Evolutionary conservation across 2,888 invertebrate genomes (phyloP), one percentile per base, ranked within the genome.

Genomic region (Drosophila monieri): DNA sequence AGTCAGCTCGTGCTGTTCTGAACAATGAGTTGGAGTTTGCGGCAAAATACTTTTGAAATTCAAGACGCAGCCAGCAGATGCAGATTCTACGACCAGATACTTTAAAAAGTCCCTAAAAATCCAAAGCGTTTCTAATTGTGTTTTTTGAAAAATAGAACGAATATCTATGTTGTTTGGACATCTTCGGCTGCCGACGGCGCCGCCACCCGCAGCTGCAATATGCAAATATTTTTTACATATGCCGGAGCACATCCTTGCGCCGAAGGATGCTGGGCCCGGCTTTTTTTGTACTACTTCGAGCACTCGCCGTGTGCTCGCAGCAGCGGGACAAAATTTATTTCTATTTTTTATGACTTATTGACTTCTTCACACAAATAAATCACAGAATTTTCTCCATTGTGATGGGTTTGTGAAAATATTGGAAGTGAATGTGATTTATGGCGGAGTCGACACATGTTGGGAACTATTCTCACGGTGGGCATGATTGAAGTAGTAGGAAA

Each of bases 291-390:
- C 43, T 41, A 41, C 14, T 27, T 25, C 21, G 35, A 35, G 6
- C 61, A 43, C 58, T 61, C 58, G 48, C 58, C 23, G 60, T 23
- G 48, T 23, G 30, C 30, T 12, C 30, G 9, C 30, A 30, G 43
- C 44, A 3, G n/a, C 9, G 57, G 57, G 57, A 61, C 23, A 18
- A 39, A 37, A 89, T 89, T 89, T 89, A 89, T 88, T 88, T 83
- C 66, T 68, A 70, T 71, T 78, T 86, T 86, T 84, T 87, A 80
- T 88, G 87, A 88, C 77, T 85, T 89, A 89, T 88, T 89, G 88
- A 88, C 86, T 89, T 72, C 78, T 85, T 81, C 74, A 77, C 80
- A 76, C 69, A 81, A 78, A 90, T 89, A 90, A 89, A 89, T 89
- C 90, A 89, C 64, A 75, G 77, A 69, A 74, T 67, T 79, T 80